phyloP scores from a whole-genome alignment of 23 tunicate genomes.

The Aplidium turbinatum region DNA sequence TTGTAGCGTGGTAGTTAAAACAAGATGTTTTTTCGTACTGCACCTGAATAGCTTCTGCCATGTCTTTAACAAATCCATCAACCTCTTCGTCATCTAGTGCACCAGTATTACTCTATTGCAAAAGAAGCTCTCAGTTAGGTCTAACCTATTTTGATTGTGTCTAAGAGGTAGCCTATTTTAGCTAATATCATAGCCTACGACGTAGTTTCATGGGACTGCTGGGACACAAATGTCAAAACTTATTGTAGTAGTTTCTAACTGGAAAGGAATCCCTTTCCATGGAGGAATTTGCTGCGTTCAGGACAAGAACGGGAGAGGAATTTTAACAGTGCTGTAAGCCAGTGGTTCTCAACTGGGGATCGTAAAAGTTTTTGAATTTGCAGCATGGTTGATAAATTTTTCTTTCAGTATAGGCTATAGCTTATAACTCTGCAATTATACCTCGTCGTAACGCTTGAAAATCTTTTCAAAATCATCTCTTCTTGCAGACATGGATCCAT shows the following conservation, averaged over 20 bases:
- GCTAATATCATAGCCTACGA: background rate
- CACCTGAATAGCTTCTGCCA: conserved; percentile 74
- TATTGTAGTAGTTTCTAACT: too few species aligned
- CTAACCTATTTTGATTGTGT: background rate
- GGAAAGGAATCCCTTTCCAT: too few species aligned
- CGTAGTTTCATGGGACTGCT: too few species aligned
- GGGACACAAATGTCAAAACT: too few species aligned
- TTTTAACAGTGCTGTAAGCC: background rate
- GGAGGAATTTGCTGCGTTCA: too few species aligned
- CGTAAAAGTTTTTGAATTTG: background rate
- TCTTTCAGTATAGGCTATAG: background rate
- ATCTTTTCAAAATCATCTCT: conserved; percentile 66
- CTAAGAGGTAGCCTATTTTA: background rate
- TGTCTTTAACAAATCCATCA: conserved; percentile 85
- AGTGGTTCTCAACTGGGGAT: too few species aligned
- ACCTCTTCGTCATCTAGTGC: conserved; percentile 75
- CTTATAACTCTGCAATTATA: background rate
- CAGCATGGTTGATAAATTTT: background rate
- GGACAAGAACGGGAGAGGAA: too few species aligned
- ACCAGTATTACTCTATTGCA: conserved; percentile 49
- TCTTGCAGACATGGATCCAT: conserved; percentile 43
- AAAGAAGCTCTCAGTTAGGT: too few species aligned
- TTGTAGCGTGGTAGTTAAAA: too few species aligned
- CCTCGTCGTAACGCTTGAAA: conserved; percentile 74
- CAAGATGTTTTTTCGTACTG: too few species aligned